Conservation (phyloP, 2,888 invertebrate genomes). For the Leistus spinibarbis region DNA sequence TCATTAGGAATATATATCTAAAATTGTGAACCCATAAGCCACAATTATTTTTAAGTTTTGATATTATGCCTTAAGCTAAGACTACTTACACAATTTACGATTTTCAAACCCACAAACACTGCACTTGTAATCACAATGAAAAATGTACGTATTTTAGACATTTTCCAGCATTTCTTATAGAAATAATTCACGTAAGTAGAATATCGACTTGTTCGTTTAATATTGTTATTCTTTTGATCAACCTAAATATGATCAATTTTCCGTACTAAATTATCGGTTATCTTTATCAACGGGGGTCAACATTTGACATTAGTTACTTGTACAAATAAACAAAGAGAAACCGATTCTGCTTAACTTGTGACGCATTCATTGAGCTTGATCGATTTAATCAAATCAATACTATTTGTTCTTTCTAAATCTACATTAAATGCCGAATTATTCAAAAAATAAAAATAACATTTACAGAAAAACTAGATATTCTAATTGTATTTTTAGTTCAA, state of each 20-base stretch:
- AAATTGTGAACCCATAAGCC: neutral
- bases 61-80: too few species aligned
- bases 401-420: neutral
- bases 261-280: neutral
- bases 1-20: constrained; percentile 20
- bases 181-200: neutral
- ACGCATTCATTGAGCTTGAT: neutral
- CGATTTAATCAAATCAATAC: neutral
- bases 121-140: neutral
- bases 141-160: neutral
- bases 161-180: neutral
- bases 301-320: neutral
- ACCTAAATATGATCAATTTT: neutral
- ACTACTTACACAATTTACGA: neutral
- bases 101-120: neutral
- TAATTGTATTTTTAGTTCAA: too few species aligned
- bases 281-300: constrained; percentile 4
- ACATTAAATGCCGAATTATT: too few species aligned
- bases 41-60: too few species aligned
- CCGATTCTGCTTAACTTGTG: neutral
- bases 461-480: too few species aligned
- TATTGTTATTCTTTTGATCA: too few species aligned
- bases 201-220: too few species aligned
- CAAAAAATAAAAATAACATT: too few species aligned
- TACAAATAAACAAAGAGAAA: neutral